Conservation (phyloP, 2,797 vertebrate species). For the Leptoclinus maculatus region DNA sequence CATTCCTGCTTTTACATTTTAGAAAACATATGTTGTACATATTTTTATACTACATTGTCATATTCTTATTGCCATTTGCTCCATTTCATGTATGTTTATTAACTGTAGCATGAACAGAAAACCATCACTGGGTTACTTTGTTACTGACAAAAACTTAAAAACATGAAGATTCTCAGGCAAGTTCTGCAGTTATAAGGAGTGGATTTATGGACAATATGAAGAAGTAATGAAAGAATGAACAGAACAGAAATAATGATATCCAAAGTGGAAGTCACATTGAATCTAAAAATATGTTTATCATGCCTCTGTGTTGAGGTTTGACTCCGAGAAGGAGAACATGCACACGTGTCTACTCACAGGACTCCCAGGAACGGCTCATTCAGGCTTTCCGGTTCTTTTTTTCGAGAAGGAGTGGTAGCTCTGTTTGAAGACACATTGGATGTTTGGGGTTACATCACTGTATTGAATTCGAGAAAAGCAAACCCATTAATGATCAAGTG, state of each 20-base stretch:
- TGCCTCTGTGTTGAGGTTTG: background rate
- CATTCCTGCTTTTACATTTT: no score
- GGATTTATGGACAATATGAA: background rate
- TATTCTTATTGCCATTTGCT: background rate
- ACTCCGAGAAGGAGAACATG: background rate
- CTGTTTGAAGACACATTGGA: constrained; percentile 50
- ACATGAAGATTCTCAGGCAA: background rate
- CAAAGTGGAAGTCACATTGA: no score
- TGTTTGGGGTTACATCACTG: background rate
- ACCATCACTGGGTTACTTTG: no score
- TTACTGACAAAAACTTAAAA: background rate
- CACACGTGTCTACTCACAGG: constrained; percentile 74
- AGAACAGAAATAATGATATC: no score
- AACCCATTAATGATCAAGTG: no score
- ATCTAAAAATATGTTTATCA: no score
- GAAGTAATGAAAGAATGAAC: background rate
- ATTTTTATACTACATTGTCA: no score
- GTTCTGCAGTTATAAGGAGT: background rate
- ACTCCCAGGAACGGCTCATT: constrained; percentile 66
- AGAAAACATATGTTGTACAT: no score
- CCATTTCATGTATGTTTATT: background rate
- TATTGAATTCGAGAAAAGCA: background rate
- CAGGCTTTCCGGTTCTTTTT: constrained; percentile 34
- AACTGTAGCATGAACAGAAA: background rate
- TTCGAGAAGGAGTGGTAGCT: constrained; percentile 63